phyloP scores from a whole-genome alignment of 2,797 vertebrate species.

The Centroberyx gerrardi region DNA sequence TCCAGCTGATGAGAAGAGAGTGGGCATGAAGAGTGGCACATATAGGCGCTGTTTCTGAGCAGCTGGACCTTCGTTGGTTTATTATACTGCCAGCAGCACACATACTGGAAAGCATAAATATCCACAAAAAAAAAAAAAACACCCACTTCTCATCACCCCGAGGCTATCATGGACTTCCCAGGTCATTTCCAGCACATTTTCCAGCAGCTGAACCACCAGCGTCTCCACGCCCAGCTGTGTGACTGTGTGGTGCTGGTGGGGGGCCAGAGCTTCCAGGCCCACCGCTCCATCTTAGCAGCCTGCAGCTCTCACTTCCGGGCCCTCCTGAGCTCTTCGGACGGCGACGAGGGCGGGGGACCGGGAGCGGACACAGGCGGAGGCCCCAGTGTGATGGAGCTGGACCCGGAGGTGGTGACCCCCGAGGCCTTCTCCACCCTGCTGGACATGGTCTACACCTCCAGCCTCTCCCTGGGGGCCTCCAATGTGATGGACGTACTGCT shows the following conservation, averaged over 20 bases:
- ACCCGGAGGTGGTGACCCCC: conserved; percentile 91
- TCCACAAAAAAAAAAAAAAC: neutral
- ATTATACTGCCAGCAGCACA: neutral
- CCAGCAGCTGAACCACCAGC: conserved; percentile 96
- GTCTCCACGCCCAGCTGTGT: conserved; percentile 94
- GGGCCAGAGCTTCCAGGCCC: conserved; percentile 94
- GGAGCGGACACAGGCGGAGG: conserved; percentile 26
- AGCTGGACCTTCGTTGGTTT: conserved; percentile 8
- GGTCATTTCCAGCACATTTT: conserved; percentile 97
- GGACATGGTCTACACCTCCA: conserved; percentile 99
- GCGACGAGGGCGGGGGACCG: conserved; percentile 53
- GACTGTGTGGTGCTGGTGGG: conserved; percentile 96
- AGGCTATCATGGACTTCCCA: conserved; percentile 93
- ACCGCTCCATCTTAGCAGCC: conserved; percentile 94
- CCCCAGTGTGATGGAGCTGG: conserved; percentile 72
- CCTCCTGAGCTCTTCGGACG: conserved; percentile 91
- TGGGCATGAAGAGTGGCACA: neutral
- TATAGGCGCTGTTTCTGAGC: neutral
- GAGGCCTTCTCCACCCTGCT: conserved; percentile 96
- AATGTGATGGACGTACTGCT: conserved; percentile 98
- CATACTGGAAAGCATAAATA: neutral
- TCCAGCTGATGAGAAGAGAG: neutral
- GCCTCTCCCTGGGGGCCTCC: conserved; percentile 92
- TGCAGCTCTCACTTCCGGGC: conserved; percentile 98
- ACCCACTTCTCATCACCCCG: neutral